Percentiles rank a stretch among this genome's conserved stretches.
Conservation (phyloP, 2,888 invertebrate species). For the Parnassius glacialis region DNA sequence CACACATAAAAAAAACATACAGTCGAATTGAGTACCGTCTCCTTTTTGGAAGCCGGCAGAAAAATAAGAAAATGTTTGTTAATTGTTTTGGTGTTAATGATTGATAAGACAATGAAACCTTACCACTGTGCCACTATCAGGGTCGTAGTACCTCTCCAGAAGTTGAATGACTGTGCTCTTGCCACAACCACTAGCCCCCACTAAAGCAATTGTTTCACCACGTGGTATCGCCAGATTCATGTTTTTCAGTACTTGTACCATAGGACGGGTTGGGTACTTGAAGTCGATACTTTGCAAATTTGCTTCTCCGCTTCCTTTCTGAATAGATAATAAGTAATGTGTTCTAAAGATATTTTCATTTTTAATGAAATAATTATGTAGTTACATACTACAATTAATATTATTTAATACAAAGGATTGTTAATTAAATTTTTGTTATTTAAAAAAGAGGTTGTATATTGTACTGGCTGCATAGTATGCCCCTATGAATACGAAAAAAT, state of each 20-base stretch:
- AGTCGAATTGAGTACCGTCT: no score
- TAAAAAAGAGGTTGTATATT: no score
- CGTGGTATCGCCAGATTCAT: slow-evolving; percentile 82
- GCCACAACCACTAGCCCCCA: slow-evolving; percentile 92
- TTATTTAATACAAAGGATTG: no score
- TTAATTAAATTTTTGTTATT: no score
- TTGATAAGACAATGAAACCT: slow-evolving; percentile 40
- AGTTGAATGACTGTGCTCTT: slow-evolving; percentile 94
- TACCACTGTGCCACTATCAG: slow-evolving; percentile 83
- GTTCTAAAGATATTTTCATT: neutral
- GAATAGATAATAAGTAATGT: slow-evolving; percentile 24
- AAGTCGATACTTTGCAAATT: slow-evolving; percentile 85
- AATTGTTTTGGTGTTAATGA: no score
- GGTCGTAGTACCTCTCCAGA: slow-evolving; percentile 92
- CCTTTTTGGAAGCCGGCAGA: no score
- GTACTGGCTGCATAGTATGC: no score
- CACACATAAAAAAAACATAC: no score
- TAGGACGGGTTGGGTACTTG: slow-evolving; percentile 88
- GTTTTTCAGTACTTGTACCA: slow-evolving; percentile 84
- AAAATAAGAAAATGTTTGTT: no score
- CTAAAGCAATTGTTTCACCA: slow-evolving; percentile 88
- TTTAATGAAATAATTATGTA: neutral
- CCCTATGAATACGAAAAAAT: no score
- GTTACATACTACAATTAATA: no score
- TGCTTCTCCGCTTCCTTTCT: slow-evolving; percentile 84